A percentile compares a stretch with the other conserved stretches of the same genome.
phyloP scores from a whole-genome alignment of 2,888 invertebrate genomes.

The Papilio demoleus region DNA sequence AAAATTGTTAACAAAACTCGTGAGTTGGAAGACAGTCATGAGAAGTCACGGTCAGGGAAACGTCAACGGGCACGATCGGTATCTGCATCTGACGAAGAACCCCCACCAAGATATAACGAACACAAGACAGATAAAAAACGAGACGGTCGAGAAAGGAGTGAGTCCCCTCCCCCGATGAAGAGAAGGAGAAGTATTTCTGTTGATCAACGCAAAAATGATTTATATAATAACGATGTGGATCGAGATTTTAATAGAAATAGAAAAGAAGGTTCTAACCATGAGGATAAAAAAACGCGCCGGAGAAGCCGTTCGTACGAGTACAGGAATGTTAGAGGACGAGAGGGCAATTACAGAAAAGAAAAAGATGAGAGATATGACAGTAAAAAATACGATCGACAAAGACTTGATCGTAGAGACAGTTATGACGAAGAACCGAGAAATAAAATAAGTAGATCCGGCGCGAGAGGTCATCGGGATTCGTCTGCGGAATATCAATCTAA shows the following conservation, averaged over 20 bases:
- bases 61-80: conserved; percentile 60
- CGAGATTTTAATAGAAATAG: conserved; percentile 50
- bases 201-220: conserved; percentile 52
- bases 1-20: conserved; percentile 65
- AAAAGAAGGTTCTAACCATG: conserved; percentile 54
- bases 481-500: conserved; percentile 65
- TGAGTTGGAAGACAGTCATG: conserved; percentile 58
- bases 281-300: conserved; percentile 53
- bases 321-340: conserved; percentile 52
- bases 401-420: conserved; percentile 52
- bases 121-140: conserved; percentile 60
- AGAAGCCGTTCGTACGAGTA: conserved; percentile 58
- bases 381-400: conserved; percentile 50
- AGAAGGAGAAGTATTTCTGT: conserved; percentile 64
- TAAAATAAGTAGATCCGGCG: conserved; percentile 58
- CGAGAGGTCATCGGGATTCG: conserved; percentile 59
- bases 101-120: conserved; percentile 49
- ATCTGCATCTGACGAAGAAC: conserved; percentile 61
- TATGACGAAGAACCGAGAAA: conserved; percentile 53
- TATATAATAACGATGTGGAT: conserved; percentile 34
- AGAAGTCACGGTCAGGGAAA: conserved; percentile 55
- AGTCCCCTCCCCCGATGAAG: conserved; percentile 69
- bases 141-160: conserved; percentile 56
- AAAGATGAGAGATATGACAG: conserved; percentile 55
- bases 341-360: conserved; percentile 54